phyloP scores from a whole-genome alignment of 2,888 invertebrate genomes.

The Eristalis arbustorum region DNA sequence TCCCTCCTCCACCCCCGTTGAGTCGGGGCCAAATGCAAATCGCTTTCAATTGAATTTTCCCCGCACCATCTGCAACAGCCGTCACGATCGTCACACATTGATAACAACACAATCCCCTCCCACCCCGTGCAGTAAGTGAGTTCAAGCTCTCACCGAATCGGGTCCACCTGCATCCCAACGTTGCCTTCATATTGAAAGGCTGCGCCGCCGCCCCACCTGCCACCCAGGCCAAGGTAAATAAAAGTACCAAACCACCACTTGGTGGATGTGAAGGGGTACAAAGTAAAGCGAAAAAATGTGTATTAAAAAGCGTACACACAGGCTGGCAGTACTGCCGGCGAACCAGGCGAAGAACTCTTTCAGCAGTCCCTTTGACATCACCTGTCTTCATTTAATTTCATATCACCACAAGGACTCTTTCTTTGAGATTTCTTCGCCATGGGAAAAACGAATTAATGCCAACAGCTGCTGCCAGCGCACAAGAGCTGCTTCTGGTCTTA shows the following conservation, averaged over 20 bases:
- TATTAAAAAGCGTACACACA: slow-evolving; percentile 20
- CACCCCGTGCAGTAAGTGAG: slow-evolving; percentile 40
- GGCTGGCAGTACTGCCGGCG: neutral
- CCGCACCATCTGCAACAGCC: neutral
- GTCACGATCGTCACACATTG: neutral
- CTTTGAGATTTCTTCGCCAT: slow-evolving; percentile 61
- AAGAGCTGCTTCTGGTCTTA: neutral
- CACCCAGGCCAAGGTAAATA: neutral
- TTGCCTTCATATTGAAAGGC: neutral
- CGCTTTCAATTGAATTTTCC: neutral
- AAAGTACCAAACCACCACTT: slow-evolving; percentile 18
- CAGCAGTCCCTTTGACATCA: slow-evolving; percentile 48
- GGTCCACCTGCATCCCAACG: slow-evolving; percentile 40
- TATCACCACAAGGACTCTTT: slow-evolving; percentile 60
- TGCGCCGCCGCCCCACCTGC: neutral
- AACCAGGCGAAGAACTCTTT: neutral
- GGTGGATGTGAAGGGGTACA: neutral
- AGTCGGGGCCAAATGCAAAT: neutral
- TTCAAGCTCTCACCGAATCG: slow-evolving; percentile 31
- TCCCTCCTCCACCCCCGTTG: neutral
- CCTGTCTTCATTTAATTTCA: slow-evolving; percentile 70
- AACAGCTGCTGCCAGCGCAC: slow-evolving; percentile 55
- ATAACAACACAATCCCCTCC: neutral
- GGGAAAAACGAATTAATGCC: slow-evolving; percentile 68
- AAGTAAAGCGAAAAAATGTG: neutral